phyloP scores from a whole-genome alignment of 2,888 invertebrate species.

The Ramazzottius varieornatus region DNA sequence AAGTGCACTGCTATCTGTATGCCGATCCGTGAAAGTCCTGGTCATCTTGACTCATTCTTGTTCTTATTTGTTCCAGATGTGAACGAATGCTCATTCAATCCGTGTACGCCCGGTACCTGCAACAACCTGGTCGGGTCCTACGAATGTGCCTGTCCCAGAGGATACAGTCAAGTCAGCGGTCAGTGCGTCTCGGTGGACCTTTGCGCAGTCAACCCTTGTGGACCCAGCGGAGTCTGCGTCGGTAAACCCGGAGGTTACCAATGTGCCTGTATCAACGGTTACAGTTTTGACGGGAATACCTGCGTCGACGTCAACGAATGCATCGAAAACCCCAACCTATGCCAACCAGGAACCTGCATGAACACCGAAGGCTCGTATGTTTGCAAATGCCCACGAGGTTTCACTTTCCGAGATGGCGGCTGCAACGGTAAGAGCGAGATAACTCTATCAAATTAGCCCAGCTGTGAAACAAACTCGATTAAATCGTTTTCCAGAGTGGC shows the following conservation, averaged over 20 bases:
- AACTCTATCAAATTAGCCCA: no score
- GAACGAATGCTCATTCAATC: conserved; percentile 38
- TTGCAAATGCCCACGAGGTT: conserved; percentile 25
- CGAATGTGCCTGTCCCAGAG: conserved; percentile 63
- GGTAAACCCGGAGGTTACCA: conserved; percentile 10
- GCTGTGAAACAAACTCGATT: no score
- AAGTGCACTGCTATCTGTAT: no score
- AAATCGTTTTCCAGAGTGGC: no score
- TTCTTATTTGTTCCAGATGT: no score
- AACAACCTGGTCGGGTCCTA: conserved; percentile 76
- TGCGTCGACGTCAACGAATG: conserved; percentile 77
- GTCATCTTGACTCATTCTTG: no score
- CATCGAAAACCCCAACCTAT: conserved; percentile 17
- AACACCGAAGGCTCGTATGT: conserved; percentile 52
- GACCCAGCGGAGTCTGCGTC: conserved; percentile 50
- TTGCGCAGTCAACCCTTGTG: conserved; percentile 52
- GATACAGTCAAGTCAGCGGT: conserved; percentile 39
- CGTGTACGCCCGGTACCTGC: conserved; percentile 54
- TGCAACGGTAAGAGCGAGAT: neutral
- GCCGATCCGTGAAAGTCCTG: no score
- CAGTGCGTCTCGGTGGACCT: conserved; percentile 43
- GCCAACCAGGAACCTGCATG: conserved; percentile 31
- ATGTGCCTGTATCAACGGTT: neutral
- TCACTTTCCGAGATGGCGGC: neutral
- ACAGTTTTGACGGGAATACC: neutral